Evolutionary conservation across 2,888 invertebrate species (phyloP).

Genomic region (Heterodera filipjevi): DNA sequence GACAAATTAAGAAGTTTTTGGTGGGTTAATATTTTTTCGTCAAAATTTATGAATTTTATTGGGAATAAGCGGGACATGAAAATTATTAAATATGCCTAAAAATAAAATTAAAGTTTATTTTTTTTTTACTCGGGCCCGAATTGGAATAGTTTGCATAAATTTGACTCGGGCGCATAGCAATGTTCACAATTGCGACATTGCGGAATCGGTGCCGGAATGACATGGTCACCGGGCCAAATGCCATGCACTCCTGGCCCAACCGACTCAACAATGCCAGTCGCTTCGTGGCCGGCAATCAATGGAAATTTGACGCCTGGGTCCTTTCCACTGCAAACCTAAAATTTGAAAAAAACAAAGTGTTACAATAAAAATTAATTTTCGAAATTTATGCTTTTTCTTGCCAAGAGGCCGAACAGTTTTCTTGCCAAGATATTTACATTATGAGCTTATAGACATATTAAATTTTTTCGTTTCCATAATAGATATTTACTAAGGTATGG

Average conservation of each 20-base stretch:
- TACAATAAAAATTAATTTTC: slow-evolving; percentile 21
- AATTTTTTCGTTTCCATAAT: no score
- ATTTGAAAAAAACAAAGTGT: not conserved
- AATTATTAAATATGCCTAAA: no score
- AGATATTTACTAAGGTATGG: no score
- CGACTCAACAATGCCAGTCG: slow-evolving; percentile 90
- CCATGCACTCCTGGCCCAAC: slow-evolving; percentile 74
- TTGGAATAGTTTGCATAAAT: slow-evolving; percentile 81
- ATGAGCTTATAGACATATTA: no score
- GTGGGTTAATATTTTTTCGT: no score
- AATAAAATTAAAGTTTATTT: no score
- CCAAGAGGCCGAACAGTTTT: slow-evolving; percentile 28
- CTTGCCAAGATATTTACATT: no score
- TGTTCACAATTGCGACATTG: slow-evolving; percentile 96
- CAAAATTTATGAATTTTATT: no score
- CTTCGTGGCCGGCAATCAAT: slow-evolving; percentile 92
- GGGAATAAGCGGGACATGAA: no score
- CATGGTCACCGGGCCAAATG: slow-evolving; percentile 69
- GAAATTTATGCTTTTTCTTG: no score
- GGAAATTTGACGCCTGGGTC: slow-evolving; percentile 92
- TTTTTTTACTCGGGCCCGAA: slow-evolving; percentile 21
- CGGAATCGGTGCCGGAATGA: slow-evolving; percentile 93
- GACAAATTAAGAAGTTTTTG: no score
- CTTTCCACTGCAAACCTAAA: slow-evolving; percentile 70
- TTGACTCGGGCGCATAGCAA: slow-evolving; percentile 91